Conservation (phyloP, 2,113 vertebrate species). For the Cololabis saira region DNA sequence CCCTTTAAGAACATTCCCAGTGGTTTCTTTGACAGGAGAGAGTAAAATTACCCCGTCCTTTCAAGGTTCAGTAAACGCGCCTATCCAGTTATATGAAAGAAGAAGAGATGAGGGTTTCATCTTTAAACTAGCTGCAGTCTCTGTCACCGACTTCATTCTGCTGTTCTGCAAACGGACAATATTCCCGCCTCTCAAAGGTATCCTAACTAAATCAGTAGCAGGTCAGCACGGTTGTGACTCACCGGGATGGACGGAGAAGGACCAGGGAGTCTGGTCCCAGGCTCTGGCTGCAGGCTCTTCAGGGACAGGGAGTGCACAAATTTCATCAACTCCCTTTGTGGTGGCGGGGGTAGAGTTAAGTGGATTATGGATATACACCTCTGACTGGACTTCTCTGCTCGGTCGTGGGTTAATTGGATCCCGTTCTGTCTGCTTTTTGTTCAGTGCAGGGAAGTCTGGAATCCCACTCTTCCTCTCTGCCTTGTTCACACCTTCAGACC, state of each 20-base stretch:
- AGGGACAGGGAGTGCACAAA: constrained; percentile 70
- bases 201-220: neutral
- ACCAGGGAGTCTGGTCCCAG: constrained; percentile 65
- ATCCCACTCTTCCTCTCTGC: constrained; percentile 26
- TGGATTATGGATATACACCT: constrained; percentile 46
- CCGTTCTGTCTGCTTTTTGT: constrained; percentile 73
- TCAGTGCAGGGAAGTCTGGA: constrained; percentile 74
- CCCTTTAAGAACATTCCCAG: no score
- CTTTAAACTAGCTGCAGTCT: no score
- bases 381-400: constrained; percentile 29
- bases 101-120: no score
- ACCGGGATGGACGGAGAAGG: constrained; percentile 91
- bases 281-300: constrained; percentile 53
- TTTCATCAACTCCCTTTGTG: constrained; percentile 73
- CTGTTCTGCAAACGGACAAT: no score
- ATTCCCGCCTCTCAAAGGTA: neutral
- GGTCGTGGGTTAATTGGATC: constrained; percentile 52
- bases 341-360: constrained; percentile 53
- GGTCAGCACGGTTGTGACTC: constrained; percentile 54
- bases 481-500: constrained; percentile 14
- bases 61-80: no score
- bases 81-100: no score
- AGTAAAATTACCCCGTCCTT: no score
- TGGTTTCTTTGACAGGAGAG: no score
- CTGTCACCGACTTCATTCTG: no score